Percentiles rank a stretch among this genome's conserved stretches.
These are phyloP conservation scores for Drosophila paulistorum DNA, from an alignment of 1,140 invertebrate genomes.

Conservation along the genomic window DNA sequence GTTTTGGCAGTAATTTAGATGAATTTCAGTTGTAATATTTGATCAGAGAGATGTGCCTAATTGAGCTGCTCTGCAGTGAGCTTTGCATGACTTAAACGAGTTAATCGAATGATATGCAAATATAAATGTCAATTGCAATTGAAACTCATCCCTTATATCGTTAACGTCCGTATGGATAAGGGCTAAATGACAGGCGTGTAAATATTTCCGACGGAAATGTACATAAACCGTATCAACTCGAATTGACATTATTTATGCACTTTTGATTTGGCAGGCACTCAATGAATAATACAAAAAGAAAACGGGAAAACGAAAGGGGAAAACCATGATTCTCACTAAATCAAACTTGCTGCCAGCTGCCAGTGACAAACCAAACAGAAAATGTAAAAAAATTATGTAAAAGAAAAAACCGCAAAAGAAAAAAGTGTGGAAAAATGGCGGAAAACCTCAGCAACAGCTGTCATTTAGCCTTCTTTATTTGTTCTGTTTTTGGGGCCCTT, in stretches of 20 bases:
- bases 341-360: conserved; percentile 48
- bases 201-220: conserved; percentile 56
- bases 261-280: conserved; percentile 40
- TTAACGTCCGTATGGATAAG: neutral
- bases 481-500: conserved; percentile 17
- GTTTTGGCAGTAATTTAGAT: conserved; percentile 54
- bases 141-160: neutral
- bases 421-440: neutral
- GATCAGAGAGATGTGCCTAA: conserved; percentile 15
- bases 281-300: conserved; percentile 14
- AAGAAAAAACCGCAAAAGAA: neutral
- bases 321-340: conserved; percentile 33
- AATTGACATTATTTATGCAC: conserved; percentile 54
- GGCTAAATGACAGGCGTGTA: conserved; percentile 51
- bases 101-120: conserved; percentile 16
- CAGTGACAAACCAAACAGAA: conserved; percentile 30
- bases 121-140: conserved; percentile 24
- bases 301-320: neutral
- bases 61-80: conserved; percentile 30
- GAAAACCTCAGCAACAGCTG: conserved; percentile 37
- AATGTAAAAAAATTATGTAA: neutral
- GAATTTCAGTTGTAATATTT: conserved; percentile 44
- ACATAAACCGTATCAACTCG: conserved; percentile 47
- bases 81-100: conserved; percentile 19
- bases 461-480: neutral